These are phyloP conservation scores for Rhinogobio ventralis DNA, from an alignment of 2,797 vertebrate species.

Conservation along the genomic window DNA sequence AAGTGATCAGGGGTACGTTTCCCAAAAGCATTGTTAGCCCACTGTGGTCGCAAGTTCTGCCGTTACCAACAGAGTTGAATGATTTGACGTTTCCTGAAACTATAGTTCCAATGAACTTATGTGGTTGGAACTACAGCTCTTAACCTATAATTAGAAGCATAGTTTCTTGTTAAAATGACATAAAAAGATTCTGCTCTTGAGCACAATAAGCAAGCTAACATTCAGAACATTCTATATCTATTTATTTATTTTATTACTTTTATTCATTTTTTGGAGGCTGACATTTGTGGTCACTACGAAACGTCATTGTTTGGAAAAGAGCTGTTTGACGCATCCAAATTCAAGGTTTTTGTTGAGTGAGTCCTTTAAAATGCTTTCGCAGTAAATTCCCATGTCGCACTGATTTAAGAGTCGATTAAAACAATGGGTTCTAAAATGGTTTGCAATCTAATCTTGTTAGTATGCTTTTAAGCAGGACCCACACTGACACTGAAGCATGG, in stretches of 20 bases:
- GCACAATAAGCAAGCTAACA: no score
- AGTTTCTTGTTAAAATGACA: no score
- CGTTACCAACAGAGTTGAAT: no score
- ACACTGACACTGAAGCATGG: constrained; percentile 27
- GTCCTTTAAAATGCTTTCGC: constrained; percentile 1
- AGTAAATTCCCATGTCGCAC: constrained; percentile 20
- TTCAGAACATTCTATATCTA: background rate
- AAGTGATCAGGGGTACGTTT: no score
- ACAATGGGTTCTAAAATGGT: constrained; percentile 33
- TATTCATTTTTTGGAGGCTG: background rate
- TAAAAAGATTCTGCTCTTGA: no score
- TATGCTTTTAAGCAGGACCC: constrained; percentile 39
- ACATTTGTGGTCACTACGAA: background rate
- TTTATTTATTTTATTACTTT: background rate
- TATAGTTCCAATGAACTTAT: no score
- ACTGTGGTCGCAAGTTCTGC: no score
- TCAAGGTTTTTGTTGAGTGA: background rate
- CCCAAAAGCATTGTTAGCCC: no score
- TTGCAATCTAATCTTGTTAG: constrained; percentile 46
- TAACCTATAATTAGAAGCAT: no score
- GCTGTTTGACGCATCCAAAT: background rate
- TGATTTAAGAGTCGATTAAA: constrained; percentile 32
- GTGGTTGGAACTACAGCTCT: no score
- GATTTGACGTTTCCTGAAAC: no score
- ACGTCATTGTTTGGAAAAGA: background rate